Conservation (phyloP, 2,113 vertebrate genomes). For the Lamprologus callipterus region DNA sequence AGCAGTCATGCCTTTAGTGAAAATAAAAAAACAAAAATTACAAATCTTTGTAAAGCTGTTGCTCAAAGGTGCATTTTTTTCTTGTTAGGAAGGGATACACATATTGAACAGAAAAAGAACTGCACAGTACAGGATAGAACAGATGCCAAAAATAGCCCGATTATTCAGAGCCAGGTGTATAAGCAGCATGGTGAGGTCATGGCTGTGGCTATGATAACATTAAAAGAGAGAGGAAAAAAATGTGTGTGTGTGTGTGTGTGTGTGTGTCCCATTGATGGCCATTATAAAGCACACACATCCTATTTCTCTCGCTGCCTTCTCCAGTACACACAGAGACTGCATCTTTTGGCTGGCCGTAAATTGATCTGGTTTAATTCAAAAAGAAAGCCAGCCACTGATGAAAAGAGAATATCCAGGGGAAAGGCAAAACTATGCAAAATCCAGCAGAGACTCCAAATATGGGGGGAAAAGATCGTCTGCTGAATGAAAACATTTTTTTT, state of each 20-base stretch:
- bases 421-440: conserved; percentile 62
- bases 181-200: neutral
- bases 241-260: neutral
- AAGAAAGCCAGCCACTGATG: conserved; percentile 52
- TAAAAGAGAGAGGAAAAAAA: conserved; percentile 17
- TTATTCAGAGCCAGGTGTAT: conserved; percentile 9
- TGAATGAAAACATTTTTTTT: neutral
- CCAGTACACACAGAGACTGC: conserved; percentile 31
- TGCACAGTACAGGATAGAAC: neutral
- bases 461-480: conserved; percentile 53
- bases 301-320: neutral
- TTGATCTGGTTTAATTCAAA: conserved; percentile 62
- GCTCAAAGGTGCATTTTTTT: neutral
- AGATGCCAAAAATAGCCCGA: neutral
- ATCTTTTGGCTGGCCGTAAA: conserved; percentile 53
- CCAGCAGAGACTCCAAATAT: conserved; percentile 60
- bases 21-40: neutral
- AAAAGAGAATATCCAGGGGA: conserved; percentile 66
- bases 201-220: conserved; percentile 24
- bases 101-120: neutral
- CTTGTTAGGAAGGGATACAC: neutral
- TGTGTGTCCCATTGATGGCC: conserved; percentile 9
- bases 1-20: neutral
- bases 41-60: neutral
- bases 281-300: conserved; percentile 32